Evolutionary conservation across 2,113 vertebrate genomes (phyloP).

Genomic region (Dolichotis patagonum): DNA sequence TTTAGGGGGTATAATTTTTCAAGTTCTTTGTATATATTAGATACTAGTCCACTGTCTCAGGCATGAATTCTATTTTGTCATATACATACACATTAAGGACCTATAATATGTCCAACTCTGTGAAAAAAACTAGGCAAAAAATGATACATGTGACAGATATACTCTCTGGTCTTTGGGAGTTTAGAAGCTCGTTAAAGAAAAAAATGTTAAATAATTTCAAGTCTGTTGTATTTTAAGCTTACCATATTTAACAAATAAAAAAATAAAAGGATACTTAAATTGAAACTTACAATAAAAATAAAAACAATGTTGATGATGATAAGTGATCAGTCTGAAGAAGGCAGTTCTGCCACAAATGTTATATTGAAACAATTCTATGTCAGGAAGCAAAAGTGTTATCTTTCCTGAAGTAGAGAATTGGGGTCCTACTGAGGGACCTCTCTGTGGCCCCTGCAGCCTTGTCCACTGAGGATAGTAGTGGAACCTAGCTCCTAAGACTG

Average conservation of each 20-base stretch:
- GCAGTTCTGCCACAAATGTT: neutral
- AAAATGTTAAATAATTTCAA: neutral
- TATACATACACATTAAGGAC: neutral
- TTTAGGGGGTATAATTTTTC: neutral
- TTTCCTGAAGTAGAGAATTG: neutral
- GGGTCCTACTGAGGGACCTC: neutral
- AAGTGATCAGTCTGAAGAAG: neutral
- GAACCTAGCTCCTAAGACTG: neutral
- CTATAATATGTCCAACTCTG: neutral
- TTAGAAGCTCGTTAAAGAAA: neutral
- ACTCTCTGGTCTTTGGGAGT: neutral
- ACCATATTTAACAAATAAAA: neutral
- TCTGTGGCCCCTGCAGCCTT: accelerated
- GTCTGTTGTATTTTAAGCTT: neutral
- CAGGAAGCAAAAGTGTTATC: neutral
- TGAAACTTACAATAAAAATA: neutral
- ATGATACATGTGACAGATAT: neutral
- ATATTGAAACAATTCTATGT: neutral
- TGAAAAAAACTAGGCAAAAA: neutral
- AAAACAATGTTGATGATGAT: neutral
- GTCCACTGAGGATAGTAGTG: neutral
- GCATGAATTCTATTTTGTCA: neutral
- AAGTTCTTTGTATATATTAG: neutral
- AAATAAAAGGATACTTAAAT: neutral
- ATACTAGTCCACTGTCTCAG: neutral